A percentile compares a stretch with the other conserved stretches of the same genome.
Conservation (phyloP, 2,113 vertebrate genomes). For the Indri indri region DNA sequence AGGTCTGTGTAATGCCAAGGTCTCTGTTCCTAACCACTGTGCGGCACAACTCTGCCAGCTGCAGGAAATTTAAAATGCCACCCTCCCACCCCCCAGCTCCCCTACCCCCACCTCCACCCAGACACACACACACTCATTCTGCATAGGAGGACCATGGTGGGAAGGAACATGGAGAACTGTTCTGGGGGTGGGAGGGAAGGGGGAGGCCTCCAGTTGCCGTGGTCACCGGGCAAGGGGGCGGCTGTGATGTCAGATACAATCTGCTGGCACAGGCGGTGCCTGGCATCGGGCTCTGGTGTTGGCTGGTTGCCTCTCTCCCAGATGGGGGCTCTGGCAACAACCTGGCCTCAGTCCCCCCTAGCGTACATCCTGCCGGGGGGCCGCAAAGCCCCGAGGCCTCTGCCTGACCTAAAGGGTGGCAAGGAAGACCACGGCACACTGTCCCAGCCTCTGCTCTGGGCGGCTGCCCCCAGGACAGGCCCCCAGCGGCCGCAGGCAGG, state of each 20-base stretch:
- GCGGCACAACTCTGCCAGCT: neutral
- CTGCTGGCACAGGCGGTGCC: conserved; percentile 48
- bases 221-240: conserved; percentile 68
- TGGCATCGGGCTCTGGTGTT: conserved; percentile 52
- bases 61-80: neutral
- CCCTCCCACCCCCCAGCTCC: neutral
- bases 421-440: too few relatives aligned
- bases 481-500: neutral
- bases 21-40: neutral
- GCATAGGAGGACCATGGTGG: conserved; percentile 9
- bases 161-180: conserved; percentile 49
- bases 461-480: neutral
- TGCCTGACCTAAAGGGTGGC: neutral
- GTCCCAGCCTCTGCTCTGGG: neutral
- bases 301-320: conserved; percentile 44
- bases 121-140: neutral
- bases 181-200: conserved; percentile 40
- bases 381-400: neutral
- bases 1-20: neutral
- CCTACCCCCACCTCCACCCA: neutral
- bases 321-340: conserved; percentile 33
- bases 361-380: neutral
- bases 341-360: neutral
- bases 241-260: conserved; percentile 71
- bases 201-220: conserved; percentile 64